Base-by-base conservation (phyloP, 1,140 invertebrate species). In the Penaeus japonicus region DNA sequence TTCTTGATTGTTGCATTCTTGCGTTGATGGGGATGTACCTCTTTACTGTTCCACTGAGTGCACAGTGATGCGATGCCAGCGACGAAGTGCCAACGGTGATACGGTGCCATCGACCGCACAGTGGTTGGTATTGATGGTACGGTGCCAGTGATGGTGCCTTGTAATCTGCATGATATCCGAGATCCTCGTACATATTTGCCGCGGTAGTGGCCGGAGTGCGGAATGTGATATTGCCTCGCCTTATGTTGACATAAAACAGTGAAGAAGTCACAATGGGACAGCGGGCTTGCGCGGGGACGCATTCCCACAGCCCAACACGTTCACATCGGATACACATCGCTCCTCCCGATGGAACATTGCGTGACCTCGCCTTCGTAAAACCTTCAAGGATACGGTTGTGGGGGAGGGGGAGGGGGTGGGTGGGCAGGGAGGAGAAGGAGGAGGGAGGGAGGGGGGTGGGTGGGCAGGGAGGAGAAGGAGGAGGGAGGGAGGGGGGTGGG, bases 151-250 rank as follows among this genome's bases (percentile, higher is more conserved):
- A 47, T 47, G 47, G 47, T 47, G 47, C 47, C 47, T 7, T 47
- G 47, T 47, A 47, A 47, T 47, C 47, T 47, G 77, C 77, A 22
- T 79, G 77, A 79, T 39, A 53, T 79, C 22, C 4, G 77, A 35
- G 77, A 53, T 79, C 77, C 22, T 53, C 73, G 27, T 20, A 3
- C 73, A 47, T 47, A 47, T 47, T 15, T 15, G 35, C 39, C 10
- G 62, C 53, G 83, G 75, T 32, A 39, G 39, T 73, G 62, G 65
- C n/a, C 30, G 39, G n/a, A 20, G 53, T n/a, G 83, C n/a, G 83
- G 83, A 84, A 84, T 84, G 83, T 53, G 70, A 84, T 62, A 84
- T 84, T 84, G 83, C 83, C 18, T 15, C 7, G 65, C 35, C 83
- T 54, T 47, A 22, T 15, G n/a, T 70, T 55, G 39, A 84, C 55